Evolutionary conservation across 2,113 vertebrate genomes (phyloP).

Genomic region (Stegastes partitus): DNA sequence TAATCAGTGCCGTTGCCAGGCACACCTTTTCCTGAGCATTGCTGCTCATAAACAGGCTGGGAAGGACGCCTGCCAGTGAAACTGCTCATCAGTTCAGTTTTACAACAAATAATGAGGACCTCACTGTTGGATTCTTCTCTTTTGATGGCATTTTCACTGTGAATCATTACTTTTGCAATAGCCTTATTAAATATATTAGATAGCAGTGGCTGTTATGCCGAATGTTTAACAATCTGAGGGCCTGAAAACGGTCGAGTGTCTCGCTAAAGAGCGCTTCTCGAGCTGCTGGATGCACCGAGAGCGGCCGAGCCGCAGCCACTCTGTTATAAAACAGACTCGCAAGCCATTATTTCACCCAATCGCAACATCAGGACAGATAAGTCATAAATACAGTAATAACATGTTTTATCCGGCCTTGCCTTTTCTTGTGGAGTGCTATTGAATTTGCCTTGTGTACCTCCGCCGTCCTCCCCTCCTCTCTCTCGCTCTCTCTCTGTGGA

Average conservation of each 20-base stretch:
- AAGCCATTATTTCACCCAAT: slow-evolving; percentile 1
- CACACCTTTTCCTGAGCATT: slow-evolving; percentile 13
- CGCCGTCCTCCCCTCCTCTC: background rate
- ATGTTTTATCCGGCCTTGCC: background rate
- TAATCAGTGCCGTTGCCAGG: slow-evolving; percentile 45
- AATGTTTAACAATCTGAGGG: slow-evolving; percentile 28
- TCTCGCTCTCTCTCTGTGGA: slow-evolving; percentile 10
- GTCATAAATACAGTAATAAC: slow-evolving; percentile 36
- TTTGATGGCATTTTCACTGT: background rate
- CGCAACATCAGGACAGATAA: slow-evolving; percentile 19
- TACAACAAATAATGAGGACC: slow-evolving; percentile 32
- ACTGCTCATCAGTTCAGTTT: slow-evolving; percentile 32
- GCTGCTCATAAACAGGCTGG: slow-evolving; percentile 2
- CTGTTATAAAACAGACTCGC: slow-evolving; percentile 35
- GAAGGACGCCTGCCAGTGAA: slow-evolving; percentile 12
- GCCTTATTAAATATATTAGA: slow-evolving; percentile 41
- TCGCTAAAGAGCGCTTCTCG: background rate
- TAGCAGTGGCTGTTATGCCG: slow-evolving; percentile 20
- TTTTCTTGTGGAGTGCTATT: slow-evolving; percentile 7
- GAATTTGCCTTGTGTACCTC: slow-evolving; percentile 6
- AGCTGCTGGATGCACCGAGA: slow-evolving; percentile 16
- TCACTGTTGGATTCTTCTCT: slow-evolving; percentile 9
- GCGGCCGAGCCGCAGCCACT: slow-evolving; percentile 7
- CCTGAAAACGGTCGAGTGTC: slow-evolving; percentile 33
- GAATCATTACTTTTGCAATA: slow-evolving; percentile 28